These are phyloP conservation scores for Neotoma lepida DNA, from an alignment of 2,113 vertebrate genomes.

Conservation along the genomic window DNA sequence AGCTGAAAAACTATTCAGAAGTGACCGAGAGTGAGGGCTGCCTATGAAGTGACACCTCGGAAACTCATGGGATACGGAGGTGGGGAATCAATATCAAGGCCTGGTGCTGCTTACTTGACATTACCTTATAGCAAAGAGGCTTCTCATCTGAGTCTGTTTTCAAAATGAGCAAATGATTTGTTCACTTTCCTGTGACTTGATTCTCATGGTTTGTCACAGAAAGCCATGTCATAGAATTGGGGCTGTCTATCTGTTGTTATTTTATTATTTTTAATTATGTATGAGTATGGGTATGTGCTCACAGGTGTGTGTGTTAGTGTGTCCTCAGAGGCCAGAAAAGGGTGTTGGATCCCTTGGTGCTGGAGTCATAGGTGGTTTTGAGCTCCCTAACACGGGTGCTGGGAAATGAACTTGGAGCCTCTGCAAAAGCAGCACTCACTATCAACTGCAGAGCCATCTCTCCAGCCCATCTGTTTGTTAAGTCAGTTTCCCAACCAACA, in stretches of 20 bases:
- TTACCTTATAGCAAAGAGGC: neutral
- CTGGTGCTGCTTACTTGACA: neutral
- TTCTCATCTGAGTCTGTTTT: slow-evolving; percentile 11
- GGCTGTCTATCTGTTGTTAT: neutral
- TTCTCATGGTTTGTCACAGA: neutral
- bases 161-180: neutral
- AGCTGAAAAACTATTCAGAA: neutral
- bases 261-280: neutral
- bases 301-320: neutral
- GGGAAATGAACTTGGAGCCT: neutral
- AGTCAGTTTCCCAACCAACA: neutral
- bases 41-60: neutral
- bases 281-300: neutral
- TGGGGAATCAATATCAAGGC: neutral
- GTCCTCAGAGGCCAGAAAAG: neutral
- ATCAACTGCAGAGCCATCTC: neutral
- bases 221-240: neutral
- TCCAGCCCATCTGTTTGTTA: neutral
- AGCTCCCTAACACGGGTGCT: neutral
- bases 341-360: neutral
- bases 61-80: neutral
- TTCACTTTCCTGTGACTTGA: neutral
- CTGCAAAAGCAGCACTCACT: neutral
- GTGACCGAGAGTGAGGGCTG: neutral
- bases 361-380: neutral